These are phyloP conservation scores for Nomada goodeniana DNA, from an alignment of 2,888 invertebrate species.

Conservation along the genomic window DNA sequence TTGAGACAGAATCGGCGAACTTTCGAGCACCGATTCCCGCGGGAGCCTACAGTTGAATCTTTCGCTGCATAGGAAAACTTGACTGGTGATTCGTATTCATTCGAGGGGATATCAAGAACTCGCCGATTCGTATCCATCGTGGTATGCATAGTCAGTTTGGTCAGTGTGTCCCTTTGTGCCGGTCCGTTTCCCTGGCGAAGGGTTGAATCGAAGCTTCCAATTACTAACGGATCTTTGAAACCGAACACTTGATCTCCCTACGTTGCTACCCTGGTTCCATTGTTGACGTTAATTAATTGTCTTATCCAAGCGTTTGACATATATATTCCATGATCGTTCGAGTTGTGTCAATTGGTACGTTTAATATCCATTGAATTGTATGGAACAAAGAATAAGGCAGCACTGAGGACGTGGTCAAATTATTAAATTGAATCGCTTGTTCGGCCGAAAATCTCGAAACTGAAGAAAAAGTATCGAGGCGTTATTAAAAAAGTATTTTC, in stretches of 20 bases:
- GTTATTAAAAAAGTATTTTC: not conserved
- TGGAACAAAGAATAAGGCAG: no score
- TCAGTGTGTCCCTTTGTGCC: constrained; percentile 12
- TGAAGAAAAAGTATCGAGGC: no score
- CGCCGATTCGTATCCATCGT: constrained; percentile 48
- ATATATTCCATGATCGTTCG: not conserved
- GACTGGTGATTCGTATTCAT: constrained; percentile 40
- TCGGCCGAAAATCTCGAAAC: no score
- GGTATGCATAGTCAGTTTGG: constrained; percentile 27
- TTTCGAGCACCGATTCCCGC: constrained; percentile 46
- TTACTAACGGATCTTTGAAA: constrained; percentile 5
- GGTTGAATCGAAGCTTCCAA: not conserved
- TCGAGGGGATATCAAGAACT: constrained; percentile 19
- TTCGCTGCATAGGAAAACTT: constrained; percentile 14
- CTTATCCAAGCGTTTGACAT: not conserved
- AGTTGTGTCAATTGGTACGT: not conserved
- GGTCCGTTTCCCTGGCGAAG: constrained; percentile 2
- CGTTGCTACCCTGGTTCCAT: no score
- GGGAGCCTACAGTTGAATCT: not conserved
- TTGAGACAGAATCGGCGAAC: constrained; percentile 27
- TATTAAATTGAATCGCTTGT: no score
- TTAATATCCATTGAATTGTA: not conserved
- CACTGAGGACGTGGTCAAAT: no score
- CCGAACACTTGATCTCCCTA: no score
- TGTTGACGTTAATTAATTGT: constrained; percentile 12